These are phyloP conservation scores for Synergus laeviventris DNA, from an alignment of 2,888 invertebrate species.

Conservation along the genomic window DNA sequence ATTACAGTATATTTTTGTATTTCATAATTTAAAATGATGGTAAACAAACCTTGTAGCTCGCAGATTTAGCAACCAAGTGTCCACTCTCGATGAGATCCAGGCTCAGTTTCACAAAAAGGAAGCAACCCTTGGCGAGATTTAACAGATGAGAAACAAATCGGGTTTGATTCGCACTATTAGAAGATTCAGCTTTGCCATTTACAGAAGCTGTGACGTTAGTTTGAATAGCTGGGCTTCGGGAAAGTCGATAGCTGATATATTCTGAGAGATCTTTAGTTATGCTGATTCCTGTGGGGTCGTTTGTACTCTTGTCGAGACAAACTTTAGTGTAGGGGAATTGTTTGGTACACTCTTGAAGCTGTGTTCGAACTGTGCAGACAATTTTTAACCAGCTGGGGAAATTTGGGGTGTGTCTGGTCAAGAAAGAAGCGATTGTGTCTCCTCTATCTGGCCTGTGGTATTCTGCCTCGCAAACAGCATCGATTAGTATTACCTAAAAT, in stretches of 20 bases:
- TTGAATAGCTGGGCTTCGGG: slow-evolving; percentile 88
- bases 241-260: slow-evolving; percentile 90
- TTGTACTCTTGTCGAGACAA: slow-evolving; percentile 83
- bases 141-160: slow-evolving; percentile 93
- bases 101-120: slow-evolving; percentile 93
- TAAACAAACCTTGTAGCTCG: slow-evolving; percentile 87
- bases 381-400: slow-evolving; percentile 95
- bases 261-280: slow-evolving; percentile 92
- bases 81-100: slow-evolving; percentile 95
- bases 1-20: not conserved
- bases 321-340: slow-evolving; percentile 88
- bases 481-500: slow-evolving; percentile 89
- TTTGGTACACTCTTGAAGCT: slow-evolving; percentile 88
- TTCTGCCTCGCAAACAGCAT: slow-evolving; percentile 96
- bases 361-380: slow-evolving; percentile 90
- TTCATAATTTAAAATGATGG: not conserved
- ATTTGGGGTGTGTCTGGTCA: slow-evolving; percentile 86
- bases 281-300: slow-evolving; percentile 79
- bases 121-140: slow-evolving; percentile 90
- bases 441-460: slow-evolving; percentile 97
- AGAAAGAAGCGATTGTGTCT: slow-evolving; percentile 93
- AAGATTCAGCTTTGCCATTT: slow-evolving; percentile 80
- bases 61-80: slow-evolving; percentile 93
- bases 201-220: slow-evolving; percentile 85
- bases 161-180: slow-evolving; percentile 80